Evolutionary conservation across 2,888 invertebrate species (phyloP), one percentile per base, ranked within the genome.

Genomic region (Macropis europaea): DNA sequence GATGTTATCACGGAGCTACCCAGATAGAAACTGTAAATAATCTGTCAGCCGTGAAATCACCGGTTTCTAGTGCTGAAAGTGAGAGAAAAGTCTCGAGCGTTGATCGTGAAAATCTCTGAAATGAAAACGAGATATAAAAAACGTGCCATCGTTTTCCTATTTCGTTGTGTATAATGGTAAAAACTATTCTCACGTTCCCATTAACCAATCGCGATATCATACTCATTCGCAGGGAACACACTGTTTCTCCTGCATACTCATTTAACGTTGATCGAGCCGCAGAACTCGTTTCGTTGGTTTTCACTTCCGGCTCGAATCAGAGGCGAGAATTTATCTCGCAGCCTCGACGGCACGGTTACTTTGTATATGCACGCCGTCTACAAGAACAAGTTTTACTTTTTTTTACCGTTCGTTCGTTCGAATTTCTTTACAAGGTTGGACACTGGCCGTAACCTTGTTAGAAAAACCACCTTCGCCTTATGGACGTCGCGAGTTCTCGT

Each of bases 211-310:
- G 19, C 40, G 24, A 62, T 62, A 62, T 17, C 47, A 42, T 15
- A 13, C 3, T 24, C n/a, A 32, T 50, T 69, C 30, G 17, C 45
- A 36, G 26, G 24, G 56, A 48, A 62, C 40, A 47, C 56, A 30
- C 47, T 42, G 28, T 59, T 57, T 38, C 57, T 32, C 36, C 13
- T 22, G n/a, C 28, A 15, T 3, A n/a, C 24, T 34, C 17, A 22
- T 26, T 61, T 38, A 22, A 45, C 13, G 11, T n/a, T 24, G 32
- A 36, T n/a, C 30, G 3, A 22, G 15, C 36, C 9, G 69, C 17
- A 40, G 57, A 72, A 72, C 72, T 63, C 30, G 72, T 63, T 72
- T 43, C 47, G 52, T 48, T 15, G 15, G 62, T 69, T 72, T 71
- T 72, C 72, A 69, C 69, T 57, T 62, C 70, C 72, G 60, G 42